These are phyloP conservation scores for Ursus arctos DNA, from an alignment of 2,113 vertebrate genomes.

Conservation along the genomic window DNA sequence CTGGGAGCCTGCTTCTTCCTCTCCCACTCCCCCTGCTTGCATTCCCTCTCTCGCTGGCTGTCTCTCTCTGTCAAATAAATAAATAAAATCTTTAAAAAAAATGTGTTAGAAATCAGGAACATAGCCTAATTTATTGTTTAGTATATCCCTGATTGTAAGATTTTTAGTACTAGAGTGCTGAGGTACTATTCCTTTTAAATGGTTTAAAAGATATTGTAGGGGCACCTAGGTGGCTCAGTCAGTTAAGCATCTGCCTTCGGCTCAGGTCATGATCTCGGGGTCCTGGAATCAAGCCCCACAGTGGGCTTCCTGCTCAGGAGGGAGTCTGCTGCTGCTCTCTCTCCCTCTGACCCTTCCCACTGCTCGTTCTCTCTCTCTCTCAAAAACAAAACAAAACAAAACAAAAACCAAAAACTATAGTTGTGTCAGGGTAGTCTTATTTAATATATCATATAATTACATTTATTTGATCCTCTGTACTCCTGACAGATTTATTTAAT, in stretches of 20 bases:
- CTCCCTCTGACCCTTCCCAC: no score
- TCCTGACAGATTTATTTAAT: neutral
- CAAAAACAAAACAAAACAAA: neutral
- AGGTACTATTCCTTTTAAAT: neutral
- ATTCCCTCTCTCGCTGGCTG: no score
- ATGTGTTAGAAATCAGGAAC: conserved; percentile 46
- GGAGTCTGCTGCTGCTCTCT: neutral
- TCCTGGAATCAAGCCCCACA: neutral
- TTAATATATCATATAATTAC: conserved; percentile 35
- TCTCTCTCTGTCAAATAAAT: no score
- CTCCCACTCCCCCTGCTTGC: no score
- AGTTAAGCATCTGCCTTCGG: neutral
- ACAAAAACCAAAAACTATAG: no score
- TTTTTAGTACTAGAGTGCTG: conserved; percentile 44
- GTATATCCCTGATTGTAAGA: neutral
- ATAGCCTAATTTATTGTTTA: neutral
- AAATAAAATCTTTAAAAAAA: neutral
- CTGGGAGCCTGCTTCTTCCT: no score
- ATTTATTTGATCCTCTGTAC: conserved; percentile 11
- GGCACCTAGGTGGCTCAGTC: neutral
- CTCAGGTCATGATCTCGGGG: neutral
- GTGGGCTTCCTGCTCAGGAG: neutral
- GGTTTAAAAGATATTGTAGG: neutral
- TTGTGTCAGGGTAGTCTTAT: neutral
- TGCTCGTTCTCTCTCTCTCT: no score